Percentiles rank a stretch among this genome's conserved stretches.
Conservation (phyloP, 2,113 vertebrate genomes). For the Scomber scombrus region DNA sequence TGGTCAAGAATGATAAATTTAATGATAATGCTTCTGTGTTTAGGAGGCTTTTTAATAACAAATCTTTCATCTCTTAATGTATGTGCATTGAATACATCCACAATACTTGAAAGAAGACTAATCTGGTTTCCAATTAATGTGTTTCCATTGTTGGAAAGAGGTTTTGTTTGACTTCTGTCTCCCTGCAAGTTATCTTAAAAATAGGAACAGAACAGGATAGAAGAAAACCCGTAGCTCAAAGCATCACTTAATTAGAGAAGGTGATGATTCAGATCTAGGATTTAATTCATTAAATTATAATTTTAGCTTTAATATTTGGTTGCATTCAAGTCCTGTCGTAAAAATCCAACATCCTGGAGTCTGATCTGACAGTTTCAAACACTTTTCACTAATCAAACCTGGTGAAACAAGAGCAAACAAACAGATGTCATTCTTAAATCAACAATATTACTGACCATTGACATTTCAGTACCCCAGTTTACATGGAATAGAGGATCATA, state of each 20-base stretch:
- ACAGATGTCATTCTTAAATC: neutral
- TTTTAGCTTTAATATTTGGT: slow-evolving; percentile 10
- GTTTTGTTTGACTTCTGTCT: slow-evolving; percentile 5
- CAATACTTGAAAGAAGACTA: neutral
- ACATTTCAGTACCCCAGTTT: too few species aligned
- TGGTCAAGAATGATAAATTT: slow-evolving; percentile 58
- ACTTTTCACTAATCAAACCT: too few species aligned
- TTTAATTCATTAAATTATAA: slow-evolving; percentile 1
- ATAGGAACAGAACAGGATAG: neutral
- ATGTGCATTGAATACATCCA: too few species aligned
- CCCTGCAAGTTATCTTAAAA: neutral
- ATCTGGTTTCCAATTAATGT: neutral
- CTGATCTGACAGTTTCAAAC: too few species aligned
- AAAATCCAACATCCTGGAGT: slow-evolving; percentile 1
- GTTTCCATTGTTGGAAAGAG: neutral
- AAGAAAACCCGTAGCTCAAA: neutral
- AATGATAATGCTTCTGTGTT: slow-evolving; percentile 30
- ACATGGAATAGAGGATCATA: too few species aligned
- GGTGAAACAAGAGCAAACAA: neutral
- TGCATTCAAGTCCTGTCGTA: neutral
- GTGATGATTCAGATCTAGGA: slow-evolving; percentile 3
- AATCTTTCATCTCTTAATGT: neutral
- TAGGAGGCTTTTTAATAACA: slow-evolving; percentile 21
- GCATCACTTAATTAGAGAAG: slow-evolving; percentile 11
- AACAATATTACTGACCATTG: too few species aligned